These are phyloP conservation scores for Melangyna quadrimaculata DNA, from an alignment of 2,888 invertebrate genomes.

Conservation along the genomic window DNA sequence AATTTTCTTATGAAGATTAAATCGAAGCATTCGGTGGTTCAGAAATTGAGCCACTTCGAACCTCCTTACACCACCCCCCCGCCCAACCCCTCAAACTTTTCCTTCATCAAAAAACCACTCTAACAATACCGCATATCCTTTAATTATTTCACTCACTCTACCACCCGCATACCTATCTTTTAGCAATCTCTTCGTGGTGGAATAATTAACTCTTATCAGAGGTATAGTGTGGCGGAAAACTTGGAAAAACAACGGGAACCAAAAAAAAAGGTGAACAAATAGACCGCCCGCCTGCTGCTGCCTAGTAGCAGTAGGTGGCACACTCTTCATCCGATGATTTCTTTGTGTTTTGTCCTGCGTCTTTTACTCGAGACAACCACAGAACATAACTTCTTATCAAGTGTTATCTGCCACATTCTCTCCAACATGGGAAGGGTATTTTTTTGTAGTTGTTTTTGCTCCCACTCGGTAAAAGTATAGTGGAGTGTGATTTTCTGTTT, in stretches of 20 bases:
- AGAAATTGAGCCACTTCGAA: slow-evolving; percentile 35
- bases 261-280: slow-evolving; percentile 30
- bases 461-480: neutral
- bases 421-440: slow-evolving; percentile 17
- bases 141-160: slow-evolving; percentile 56
- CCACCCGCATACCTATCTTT: slow-evolving; percentile 33
- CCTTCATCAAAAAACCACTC: slow-evolving; percentile 30
- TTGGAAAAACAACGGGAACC: neutral
- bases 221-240: neutral
- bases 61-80: too few relatives aligned
- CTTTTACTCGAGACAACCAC: slow-evolving; percentile 42
- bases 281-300: slow-evolving; percentile 24
- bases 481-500: slow-evolving; percentile 68
- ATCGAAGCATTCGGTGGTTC: neutral
- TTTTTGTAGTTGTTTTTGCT: neutral
- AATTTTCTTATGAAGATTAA: neutral
- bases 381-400: slow-evolving; percentile 70
- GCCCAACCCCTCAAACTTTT: neutral
- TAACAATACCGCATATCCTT: slow-evolving; percentile 49
- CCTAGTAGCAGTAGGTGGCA: neutral
- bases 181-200: slow-evolving; percentile 48
- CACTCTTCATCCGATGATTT: slow-evolving; percentile 46
- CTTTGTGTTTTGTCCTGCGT: slow-evolving; percentile 51
- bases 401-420: slow-evolving; percentile 60
- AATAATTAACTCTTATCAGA: slow-evolving; percentile 67